Evolutionary conservation across 2,888 invertebrate species (phyloP).

Genomic region (Euphydryas editha): DNA sequence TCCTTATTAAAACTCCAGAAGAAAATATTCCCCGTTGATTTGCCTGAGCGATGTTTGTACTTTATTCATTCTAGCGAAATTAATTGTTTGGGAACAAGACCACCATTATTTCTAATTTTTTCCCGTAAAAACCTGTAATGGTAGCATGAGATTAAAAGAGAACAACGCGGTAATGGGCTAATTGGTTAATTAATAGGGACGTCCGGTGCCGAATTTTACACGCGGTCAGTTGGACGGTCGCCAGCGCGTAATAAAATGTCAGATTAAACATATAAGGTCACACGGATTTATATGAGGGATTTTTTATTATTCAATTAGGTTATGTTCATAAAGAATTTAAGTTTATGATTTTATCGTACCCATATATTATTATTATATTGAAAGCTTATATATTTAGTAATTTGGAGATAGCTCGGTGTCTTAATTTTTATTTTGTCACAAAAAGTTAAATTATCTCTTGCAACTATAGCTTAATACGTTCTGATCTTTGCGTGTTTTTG

Average conservation of each 20-base stretch:
- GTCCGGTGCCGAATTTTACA: conserved; percentile 65
- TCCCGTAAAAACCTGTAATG: conserved; percentile 56
- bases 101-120: conserved; percentile 59
- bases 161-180: conserved; percentile 70
- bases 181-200: conserved; percentile 81
- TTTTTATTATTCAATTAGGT: conserved; percentile 6
- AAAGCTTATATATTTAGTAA: too few relatives aligned
- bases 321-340: not conserved
- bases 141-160: conserved; percentile 71
- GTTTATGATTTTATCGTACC: not conserved
- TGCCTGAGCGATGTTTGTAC: conserved; percentile 54
- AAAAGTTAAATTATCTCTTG: too few relatives aligned
- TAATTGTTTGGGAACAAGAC: conserved; percentile 58
- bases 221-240: conserved; percentile 66
- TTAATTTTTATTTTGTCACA: too few relatives aligned
- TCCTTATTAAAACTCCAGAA: conserved; percentile 48
- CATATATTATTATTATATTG: not conserved
- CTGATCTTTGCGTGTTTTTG: too few relatives aligned
- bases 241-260: conserved; percentile 67
- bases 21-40: conserved; percentile 54
- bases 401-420: too few relatives aligned
- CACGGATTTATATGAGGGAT: conserved; percentile 24
- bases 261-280: conserved; percentile 33
- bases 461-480: too few relatives aligned
- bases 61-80: conserved; percentile 51